phyloP scores from a whole-genome alignment of 2,113 vertebrate species.

The Condylura cristata region DNA sequence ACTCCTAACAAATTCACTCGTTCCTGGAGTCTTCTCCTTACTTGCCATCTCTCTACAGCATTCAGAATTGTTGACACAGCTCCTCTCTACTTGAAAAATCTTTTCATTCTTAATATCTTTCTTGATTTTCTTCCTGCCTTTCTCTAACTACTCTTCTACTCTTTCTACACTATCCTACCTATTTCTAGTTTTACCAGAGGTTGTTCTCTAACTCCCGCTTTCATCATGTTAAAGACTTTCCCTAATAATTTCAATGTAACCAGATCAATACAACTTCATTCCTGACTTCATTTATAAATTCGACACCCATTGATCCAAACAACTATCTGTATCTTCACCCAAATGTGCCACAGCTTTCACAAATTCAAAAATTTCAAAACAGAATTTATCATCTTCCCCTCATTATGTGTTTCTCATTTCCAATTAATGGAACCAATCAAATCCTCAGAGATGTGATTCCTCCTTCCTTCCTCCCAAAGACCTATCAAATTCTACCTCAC shows the following conservation, averaged over 20 bases:
- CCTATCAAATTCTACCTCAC: not conserved
- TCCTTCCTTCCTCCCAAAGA: slow-evolving; percentile 19
- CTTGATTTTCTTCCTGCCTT: not conserved
- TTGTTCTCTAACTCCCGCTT: slow-evolving; percentile 13
- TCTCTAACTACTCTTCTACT: slow-evolving; percentile 8
- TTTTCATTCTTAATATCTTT: not conserved
- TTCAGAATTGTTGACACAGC: not conserved
- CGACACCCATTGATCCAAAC: not conserved
- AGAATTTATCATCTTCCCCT: not conserved
- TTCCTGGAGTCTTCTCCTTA: not conserved
- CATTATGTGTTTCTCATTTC: not conserved
- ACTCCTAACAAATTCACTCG: not conserved
- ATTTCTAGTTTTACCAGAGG: slow-evolving; percentile 16
- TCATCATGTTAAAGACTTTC: slow-evolving; percentile 27
- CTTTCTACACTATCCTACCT: not conserved
- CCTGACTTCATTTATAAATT: slow-evolving; percentile 32
- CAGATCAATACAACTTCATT: slow-evolving; percentile 20
- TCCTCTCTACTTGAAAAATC: slow-evolving; percentile 25
- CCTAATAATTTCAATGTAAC: not conserved
- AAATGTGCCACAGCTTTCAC: not conserved
- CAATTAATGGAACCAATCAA: slow-evolving; percentile 33
- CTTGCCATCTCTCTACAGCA: not conserved
- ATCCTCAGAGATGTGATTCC: not conserved
- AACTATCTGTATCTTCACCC: not conserved
- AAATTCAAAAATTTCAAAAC: not conserved